Evolutionary conservation across 2,888 invertebrate genomes (phyloP), one percentile per base, ranked within the genome.

Genomic region (Thymelicus lineola): DNA sequence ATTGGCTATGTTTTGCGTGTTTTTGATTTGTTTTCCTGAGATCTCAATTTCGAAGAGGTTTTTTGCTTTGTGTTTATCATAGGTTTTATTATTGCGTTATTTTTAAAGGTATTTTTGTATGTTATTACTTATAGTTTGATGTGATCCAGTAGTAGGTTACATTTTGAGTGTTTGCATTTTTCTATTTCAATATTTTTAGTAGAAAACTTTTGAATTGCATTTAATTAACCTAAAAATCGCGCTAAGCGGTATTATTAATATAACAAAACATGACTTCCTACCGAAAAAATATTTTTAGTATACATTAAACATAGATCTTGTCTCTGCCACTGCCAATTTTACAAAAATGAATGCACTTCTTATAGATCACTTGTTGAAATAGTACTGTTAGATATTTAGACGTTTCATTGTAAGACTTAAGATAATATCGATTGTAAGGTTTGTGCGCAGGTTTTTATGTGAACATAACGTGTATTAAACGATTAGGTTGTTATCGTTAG

Each of bases 31-130:
- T 75, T 66, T 76, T 81, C 77, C 80, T 77, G 76, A 79, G 86
- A 86, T 86, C 86, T 86, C 86, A 86, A 74, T 77, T 77, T 79
- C 79, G 69, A 12, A 71, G 77, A 78, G 74, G 75, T 75, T 73
- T 74, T 75, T 75, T 73, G 28, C 5, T 66, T 74, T 71, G 72
- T 71, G 55, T 77, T 66, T 71, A 58, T 72, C 17, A 17, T 50
- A 50, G 72, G 72, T 75, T 73, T 75, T 74, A 66, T 64, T 68
- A 73, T 64, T 72, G 28, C 57, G 42, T 73, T 73, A 71, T 65
- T 17, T 50, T 58, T 73, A 69, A 75, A 66, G 64, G n/a, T 70
- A 64, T 72, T 73, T 73, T 73, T 73, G 63, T 74, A 65, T 74
- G 71, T 71, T 72, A 69, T 70, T n/a, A 73, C 72, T 65, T 72